phyloP scores from a whole-genome alignment of 2,797 vertebrate genomes.

The Nannoperca obscura region DNA sequence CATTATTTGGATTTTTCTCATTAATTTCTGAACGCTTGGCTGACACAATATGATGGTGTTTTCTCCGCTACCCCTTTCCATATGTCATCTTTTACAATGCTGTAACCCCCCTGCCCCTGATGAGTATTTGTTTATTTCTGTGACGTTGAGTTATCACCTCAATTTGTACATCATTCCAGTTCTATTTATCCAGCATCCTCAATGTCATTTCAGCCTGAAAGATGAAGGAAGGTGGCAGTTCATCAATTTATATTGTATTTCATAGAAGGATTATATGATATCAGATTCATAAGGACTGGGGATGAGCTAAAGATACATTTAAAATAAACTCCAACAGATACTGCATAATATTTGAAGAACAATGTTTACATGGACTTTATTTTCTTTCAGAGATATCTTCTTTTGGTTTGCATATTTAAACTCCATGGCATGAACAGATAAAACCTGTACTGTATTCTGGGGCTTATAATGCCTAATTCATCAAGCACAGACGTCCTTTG shows the following conservation, averaged over 20 bases:
- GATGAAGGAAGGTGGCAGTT: conserved; percentile 4
- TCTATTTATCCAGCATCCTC: conserved; percentile 21
- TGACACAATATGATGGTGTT: not conserved
- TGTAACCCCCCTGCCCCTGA: not conserved
- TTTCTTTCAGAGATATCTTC: not conserved
- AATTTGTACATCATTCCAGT: conserved; percentile 10
- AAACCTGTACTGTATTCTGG: not conserved
- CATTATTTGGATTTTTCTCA: not conserved
- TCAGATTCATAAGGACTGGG: not conserved
- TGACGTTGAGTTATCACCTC: conserved; percentile 6
- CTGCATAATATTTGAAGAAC: not conserved
- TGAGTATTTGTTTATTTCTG: conserved; percentile 14
- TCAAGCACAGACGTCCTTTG: not conserved
- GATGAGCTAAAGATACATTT: not conserved
- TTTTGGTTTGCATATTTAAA: conserved; percentile 22
- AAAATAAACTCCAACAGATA: not conserved
- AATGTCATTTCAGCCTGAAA: conserved; percentile 12
- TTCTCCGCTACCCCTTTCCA: not conserved
- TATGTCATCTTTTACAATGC: not conserved
- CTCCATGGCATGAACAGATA: not conserved
- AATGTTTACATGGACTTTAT: not conserved
- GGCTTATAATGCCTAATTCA: not conserved
- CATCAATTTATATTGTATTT: conserved; percentile 14
- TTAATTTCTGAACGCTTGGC: not conserved
- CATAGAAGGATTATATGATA: not conserved